Base-by-base conservation (phyloP, 2,797 vertebrate species). In the Okamejei kenojei region DNA sequence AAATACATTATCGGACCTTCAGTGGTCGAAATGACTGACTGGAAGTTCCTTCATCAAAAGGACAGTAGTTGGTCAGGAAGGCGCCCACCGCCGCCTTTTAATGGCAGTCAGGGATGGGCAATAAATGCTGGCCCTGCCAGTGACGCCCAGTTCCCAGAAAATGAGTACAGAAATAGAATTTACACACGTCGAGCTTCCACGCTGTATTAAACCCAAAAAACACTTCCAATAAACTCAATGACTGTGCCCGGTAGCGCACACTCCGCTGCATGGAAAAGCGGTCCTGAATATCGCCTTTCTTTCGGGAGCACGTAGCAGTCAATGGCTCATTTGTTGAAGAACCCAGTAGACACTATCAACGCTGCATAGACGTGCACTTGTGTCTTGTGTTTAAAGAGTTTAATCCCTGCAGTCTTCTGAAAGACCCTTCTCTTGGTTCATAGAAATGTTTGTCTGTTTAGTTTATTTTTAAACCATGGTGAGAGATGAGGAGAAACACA, bases 391-490 rank as follows among this genome's bases (percentile, higher is more conserved):
- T 88, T 88, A 86, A 32, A 86, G 82, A 54, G 58, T 4, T 58
- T 86, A 61, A 86, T 86, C 29, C 29, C 26, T 65, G 15, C n/a
- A 68, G 84, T 68, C 84, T 88, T 32, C 61, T 65, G 61, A 88
- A 88, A 68, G 84, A 35, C 54, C 54, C 54, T 17, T 61, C 54
- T 68, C 17, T 88, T 63, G 84, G 17, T 88, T 88, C 2, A 3
- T 15, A 88, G 84, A 88, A 35, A 88, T 88, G 61, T 65, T 65
- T 88, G 61, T 35, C 17, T 88, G 63, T 65, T 88, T 68, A 35
- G 84, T 88, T 88, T 35, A 68, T 19, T 88, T 88, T 88, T n/a
- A 88, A 88, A 88, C 61, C n/a, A 19, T 65, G 7, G 63, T 65
- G 29, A 88, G 63, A 65, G 65, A 88, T 88, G 32, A 68, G 63